Conservation (phyloP, 2,113 vertebrate species). For the Pampusana beccarii region DNA sequence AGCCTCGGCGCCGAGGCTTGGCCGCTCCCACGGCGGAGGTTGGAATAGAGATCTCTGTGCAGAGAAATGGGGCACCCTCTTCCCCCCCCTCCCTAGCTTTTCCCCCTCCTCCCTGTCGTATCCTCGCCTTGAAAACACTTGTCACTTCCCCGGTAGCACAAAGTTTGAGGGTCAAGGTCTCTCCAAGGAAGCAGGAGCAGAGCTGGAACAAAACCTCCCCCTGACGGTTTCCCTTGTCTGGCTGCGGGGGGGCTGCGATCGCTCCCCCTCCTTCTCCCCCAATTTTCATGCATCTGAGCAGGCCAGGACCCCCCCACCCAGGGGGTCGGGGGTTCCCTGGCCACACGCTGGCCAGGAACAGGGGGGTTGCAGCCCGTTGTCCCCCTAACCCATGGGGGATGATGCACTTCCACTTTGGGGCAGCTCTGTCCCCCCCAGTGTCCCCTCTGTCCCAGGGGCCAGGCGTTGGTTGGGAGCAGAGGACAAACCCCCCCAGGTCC, state of each 20-base stretch:
- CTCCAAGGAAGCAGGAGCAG: slow-evolving; percentile 4
- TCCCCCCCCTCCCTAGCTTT: neutral
- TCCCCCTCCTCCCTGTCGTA: neutral
- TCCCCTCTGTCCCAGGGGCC: neutral
- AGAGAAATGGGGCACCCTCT: slow-evolving; percentile 26
- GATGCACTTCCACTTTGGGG: neutral
- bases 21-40: neutral
- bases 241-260: neutral
- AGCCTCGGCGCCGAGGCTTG: slow-evolving; percentile 23
- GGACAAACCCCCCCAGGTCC: slow-evolving; percentile 13
- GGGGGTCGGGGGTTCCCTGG: neutral
- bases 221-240: neutral
- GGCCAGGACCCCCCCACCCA: neutral
- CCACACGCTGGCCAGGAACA: neutral
- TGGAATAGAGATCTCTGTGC: slow-evolving; percentile 8
- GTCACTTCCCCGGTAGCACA: slow-evolving; percentile 50
- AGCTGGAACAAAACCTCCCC: neutral
- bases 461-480: neutral
- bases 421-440: too few relatives aligned
- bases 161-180: slow-evolving; percentile 19
- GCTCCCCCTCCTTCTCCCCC: neutral
- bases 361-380: neutral
- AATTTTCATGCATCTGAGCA: neutral
- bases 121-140: slow-evolving; percentile 50
- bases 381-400: neutral